Percentiles rank a stretch among this genome's conserved stretches.
These are phyloP conservation scores for Microctonus hyperodae DNA, from an alignment of 2,888 invertebrate species.

Conservation along the genomic window DNA sequence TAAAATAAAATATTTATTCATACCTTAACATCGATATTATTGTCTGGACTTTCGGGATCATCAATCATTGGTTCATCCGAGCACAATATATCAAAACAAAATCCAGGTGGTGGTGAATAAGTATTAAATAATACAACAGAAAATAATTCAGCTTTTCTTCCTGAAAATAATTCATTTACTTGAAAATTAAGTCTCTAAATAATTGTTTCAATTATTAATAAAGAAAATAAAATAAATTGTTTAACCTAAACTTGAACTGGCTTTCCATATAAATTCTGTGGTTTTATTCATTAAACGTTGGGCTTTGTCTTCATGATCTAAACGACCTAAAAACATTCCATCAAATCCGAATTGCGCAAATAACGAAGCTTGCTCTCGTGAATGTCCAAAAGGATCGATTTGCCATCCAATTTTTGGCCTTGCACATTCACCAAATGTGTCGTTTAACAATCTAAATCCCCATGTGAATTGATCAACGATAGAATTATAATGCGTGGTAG, in stretches of 20 bases:
- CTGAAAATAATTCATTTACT: conserved; percentile 60
- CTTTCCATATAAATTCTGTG: conserved; percentile 88
- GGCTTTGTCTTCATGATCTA: conserved; percentile 85
- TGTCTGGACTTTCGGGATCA: conserved; percentile 78
- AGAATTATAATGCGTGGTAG: conserved; percentile 74
- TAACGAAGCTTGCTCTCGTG: conserved; percentile 83
- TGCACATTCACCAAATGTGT: conserved; percentile 77
- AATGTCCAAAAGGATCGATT: conserved; percentile 87
- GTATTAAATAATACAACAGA: conserved; percentile 84
- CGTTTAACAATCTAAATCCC: conserved; percentile 71
- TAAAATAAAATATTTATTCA: too few relatives aligned
- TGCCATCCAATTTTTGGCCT: conserved; percentile 81
- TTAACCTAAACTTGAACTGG: conserved; percentile 73
- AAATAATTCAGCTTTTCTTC: conserved; percentile 75
- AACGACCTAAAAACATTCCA: conserved; percentile 83
- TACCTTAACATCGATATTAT: conserved; percentile 82
- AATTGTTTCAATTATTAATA: not conserved
- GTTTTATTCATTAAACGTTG: conserved; percentile 68
- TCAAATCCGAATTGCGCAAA: conserved; percentile 88
- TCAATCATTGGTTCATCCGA: conserved; percentile 86
- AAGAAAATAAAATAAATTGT: not conserved
- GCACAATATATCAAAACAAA: conserved; percentile 92
- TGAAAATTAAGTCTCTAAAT: too few relatives aligned
- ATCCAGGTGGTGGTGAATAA: conserved; percentile 87
- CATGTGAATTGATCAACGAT: conserved; percentile 79